These are phyloP conservation scores for Neogale vison DNA, from an alignment of 2,113 vertebrate genomes.

Conservation along the genomic window DNA sequence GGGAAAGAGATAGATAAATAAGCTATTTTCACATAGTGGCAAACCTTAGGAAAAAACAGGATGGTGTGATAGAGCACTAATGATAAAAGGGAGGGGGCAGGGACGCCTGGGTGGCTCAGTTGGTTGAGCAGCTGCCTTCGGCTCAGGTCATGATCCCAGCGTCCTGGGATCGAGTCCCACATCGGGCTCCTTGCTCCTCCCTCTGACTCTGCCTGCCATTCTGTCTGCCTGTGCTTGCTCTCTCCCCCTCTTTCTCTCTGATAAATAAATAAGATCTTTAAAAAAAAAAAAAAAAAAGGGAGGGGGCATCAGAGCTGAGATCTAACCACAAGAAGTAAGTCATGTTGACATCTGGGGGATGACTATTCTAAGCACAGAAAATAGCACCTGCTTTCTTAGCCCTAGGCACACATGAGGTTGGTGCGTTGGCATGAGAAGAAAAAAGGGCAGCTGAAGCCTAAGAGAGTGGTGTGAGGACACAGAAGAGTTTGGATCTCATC, in stretches of 20 bases:
- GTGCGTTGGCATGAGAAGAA: not conserved
- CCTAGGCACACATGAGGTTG: not conserved
- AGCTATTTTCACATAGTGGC: not conserved
- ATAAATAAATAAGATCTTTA: too few relatives aligned
- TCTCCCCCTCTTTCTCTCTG: too few relatives aligned
- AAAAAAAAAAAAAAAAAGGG: too few relatives aligned
- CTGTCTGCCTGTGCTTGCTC: too few relatives aligned
- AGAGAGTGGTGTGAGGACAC: not conserved
- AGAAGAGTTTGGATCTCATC: not conserved
- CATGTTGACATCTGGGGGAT: not conserved
- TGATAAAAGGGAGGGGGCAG: not conserved
- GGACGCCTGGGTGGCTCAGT: too few relatives aligned
- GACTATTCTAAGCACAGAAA: not conserved
- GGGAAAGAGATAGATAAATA: not conserved
- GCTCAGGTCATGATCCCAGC: too few relatives aligned
- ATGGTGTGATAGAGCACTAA: not conserved
- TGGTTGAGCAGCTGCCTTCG: too few relatives aligned
- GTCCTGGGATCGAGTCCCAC: too few relatives aligned
- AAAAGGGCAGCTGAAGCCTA: not conserved
- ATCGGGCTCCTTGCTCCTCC: too few relatives aligned
- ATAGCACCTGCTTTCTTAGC: not conserved
- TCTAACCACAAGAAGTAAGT: constrained; percentile 2
- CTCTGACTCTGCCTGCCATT: too few relatives aligned
- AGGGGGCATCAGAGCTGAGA: not conserved
- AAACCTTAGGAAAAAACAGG: not conserved